Percentiles rank a stretch among this genome's conserved stretches.
Evolutionary conservation across 2,113 vertebrate genomes (phyloP).

Genomic region (Coryphaenoides rupestris): DNA sequence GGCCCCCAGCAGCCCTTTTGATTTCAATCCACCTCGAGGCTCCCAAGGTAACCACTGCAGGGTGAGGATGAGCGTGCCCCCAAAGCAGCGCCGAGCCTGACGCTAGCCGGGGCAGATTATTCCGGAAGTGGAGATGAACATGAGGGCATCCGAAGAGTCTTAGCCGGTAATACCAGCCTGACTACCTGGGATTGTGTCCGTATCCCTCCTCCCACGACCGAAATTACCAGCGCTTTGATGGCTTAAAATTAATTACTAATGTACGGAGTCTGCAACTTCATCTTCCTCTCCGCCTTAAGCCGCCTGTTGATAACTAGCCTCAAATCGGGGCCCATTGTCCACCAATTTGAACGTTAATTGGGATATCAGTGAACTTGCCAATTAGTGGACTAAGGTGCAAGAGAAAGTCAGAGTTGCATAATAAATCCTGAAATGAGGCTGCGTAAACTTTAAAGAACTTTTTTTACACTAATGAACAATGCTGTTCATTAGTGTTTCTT

Average conservation of each 20-base stretch:
- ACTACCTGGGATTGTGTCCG: conserved; percentile 59
- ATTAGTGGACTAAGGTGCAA: conserved; percentile 41
- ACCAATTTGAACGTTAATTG: conserved; percentile 49
- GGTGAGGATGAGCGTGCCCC: conserved; percentile 50
- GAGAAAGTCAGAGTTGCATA: conserved; percentile 19
- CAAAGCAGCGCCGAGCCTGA: conserved; percentile 30
- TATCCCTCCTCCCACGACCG: conserved; percentile 46
- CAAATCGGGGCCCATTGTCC: conserved; percentile 48
- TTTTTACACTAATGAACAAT: conserved; percentile 38
- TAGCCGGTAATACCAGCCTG: conserved; percentile 54
- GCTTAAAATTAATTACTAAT: conserved; percentile 66
- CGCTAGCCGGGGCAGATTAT: conserved; percentile 58
- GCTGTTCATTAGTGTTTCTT: conserved; percentile 52
- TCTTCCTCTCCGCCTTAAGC: conserved; percentile 53
- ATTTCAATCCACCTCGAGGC: conserved; percentile 70
- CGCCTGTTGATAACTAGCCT: conserved; percentile 32
- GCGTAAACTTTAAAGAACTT: conserved; percentile 44
- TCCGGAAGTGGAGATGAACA: conserved; percentile 45
- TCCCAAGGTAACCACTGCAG: conserved; percentile 55
- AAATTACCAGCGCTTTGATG: conserved; percentile 64
- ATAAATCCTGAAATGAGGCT: conserved; percentile 52
- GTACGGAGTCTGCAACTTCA: conserved; percentile 55
- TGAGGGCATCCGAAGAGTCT: conserved; percentile 50
- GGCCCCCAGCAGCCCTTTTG: conserved; percentile 62
- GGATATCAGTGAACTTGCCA: conserved; percentile 43